These are phyloP conservation scores for Accipiter virgatus DNA, from an alignment of 2,113 vertebrate species.

Conservation along the genomic window DNA sequence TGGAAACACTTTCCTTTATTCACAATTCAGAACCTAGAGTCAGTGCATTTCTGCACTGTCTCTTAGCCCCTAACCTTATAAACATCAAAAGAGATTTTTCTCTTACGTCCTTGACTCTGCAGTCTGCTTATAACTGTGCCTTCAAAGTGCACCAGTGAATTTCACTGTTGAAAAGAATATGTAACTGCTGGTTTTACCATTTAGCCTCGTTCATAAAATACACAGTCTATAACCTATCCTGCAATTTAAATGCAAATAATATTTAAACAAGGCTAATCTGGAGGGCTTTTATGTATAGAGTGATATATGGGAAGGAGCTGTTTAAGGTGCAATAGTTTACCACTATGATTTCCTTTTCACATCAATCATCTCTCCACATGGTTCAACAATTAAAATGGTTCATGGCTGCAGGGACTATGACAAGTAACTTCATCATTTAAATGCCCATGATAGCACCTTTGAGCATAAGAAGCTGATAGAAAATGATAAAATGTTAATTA, in stretches of 20 bases:
- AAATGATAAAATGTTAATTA: conserved; percentile 68
- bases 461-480: conserved; percentile 7
- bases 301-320: conserved; percentile 54
- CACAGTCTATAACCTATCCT: conserved; percentile 25
- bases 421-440: conserved; percentile 48
- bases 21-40: neutral
- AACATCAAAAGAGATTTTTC: neutral
- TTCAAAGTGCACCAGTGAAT: neutral
- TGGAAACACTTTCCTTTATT: conserved; percentile 2
- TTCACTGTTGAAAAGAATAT: conserved; percentile 15
- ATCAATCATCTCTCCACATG: conserved; percentile 54
- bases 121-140: neutral
- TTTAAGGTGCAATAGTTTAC: conserved; percentile 39
- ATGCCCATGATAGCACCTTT: neutral
- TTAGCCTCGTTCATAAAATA: conserved; percentile 50
- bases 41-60: neutral
- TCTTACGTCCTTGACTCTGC: neutral
- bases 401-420: conserved; percentile 12
- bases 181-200: conserved; percentile 49
- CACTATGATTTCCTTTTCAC: conserved; percentile 3
- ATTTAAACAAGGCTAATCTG: conserved; percentile 73
- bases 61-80: neutral
- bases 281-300: conserved; percentile 46
- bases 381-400: conserved; percentile 64
- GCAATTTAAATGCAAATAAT: conserved; percentile 76